Evolutionary conservation across 2,113 vertebrate species (phyloP).

Genomic region (Fulmarus glacialis): DNA sequence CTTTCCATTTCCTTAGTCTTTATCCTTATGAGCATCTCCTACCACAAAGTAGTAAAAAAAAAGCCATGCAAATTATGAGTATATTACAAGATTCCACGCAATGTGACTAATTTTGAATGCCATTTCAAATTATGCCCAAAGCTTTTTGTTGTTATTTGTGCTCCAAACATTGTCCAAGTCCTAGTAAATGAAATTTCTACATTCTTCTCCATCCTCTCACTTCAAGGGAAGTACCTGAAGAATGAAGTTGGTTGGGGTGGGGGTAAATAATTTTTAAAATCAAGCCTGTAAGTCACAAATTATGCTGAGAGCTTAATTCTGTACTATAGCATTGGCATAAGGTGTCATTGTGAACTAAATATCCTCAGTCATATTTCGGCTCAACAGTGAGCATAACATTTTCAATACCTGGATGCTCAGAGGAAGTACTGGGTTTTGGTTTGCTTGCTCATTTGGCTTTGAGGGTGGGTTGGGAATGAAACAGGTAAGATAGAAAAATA

Average conservation of each 20-base stretch:
- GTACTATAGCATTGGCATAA: background rate
- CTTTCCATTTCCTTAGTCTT: background rate
- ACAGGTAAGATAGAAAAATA: background rate
- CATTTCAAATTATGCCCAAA: background rate
- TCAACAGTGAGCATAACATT: background rate
- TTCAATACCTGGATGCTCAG: background rate
- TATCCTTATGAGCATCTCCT: background rate
- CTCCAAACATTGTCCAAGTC: background rate
- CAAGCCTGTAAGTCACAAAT: background rate
- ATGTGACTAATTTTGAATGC: background rate
- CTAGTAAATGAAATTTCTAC: background rate
- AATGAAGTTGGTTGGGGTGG: background rate
- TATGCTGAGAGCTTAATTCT: background rate
- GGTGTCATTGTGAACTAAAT: background rate
- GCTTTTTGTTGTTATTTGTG: background rate
- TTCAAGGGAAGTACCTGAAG: background rate
- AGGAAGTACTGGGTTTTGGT: background rate
- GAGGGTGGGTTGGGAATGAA: background rate
- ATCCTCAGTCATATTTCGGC: background rate
- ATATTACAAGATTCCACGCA: background rate
- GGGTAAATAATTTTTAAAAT: accelerated
- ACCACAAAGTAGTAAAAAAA: background rate
- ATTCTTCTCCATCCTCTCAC: background rate
- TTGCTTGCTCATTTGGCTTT: background rate
- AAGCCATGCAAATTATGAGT: background rate